These are phyloP conservation scores for Sebastes fasciatus DNA, from an alignment of 2,113 vertebrate species.

Conservation along the genomic window DNA sequence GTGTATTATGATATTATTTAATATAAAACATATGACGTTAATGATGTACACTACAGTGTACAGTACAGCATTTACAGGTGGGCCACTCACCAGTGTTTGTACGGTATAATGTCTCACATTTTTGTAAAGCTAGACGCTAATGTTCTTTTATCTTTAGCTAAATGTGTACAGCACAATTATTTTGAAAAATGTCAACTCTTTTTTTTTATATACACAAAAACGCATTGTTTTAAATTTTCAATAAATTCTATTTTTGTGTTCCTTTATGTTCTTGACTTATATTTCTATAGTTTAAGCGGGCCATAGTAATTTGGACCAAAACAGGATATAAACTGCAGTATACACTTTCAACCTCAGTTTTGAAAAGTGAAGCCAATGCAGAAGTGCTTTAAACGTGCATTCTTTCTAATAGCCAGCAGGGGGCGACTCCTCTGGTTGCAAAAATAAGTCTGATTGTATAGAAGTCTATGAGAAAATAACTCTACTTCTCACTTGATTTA, in stretches of 20 bases:
- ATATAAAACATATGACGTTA: neutral
- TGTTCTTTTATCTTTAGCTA: neutral
- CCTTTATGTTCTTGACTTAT: neutral
- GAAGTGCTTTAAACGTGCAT: too few relatives aligned
- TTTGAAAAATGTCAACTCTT: neutral
- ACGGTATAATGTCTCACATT: neutral
- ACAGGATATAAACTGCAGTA: neutral
- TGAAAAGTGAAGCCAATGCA: too few relatives aligned
- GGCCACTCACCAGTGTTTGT: neutral
- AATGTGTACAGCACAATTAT: neutral
- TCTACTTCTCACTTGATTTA: too few relatives aligned
- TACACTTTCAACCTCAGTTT: neutral
- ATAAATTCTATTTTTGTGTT: neutral
- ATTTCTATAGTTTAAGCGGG: neutral
- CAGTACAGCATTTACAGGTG: neutral
- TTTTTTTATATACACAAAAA: neutral
- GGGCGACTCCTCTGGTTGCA: too few relatives aligned
- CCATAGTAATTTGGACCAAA: neutral
- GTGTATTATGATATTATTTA: neutral
- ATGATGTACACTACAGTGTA: neutral
- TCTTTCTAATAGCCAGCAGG: too few relatives aligned
- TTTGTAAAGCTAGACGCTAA: conserved; percentile 16
- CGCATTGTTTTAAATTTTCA: neutral
- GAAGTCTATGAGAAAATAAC: too few relatives aligned
- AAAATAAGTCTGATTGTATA: too few relatives aligned